Evolutionary conservation across 2,797 vertebrate species (phyloP), one percentile per base, ranked within the genome.

Genomic region (Anabacerthia variegaticeps): DNA sequence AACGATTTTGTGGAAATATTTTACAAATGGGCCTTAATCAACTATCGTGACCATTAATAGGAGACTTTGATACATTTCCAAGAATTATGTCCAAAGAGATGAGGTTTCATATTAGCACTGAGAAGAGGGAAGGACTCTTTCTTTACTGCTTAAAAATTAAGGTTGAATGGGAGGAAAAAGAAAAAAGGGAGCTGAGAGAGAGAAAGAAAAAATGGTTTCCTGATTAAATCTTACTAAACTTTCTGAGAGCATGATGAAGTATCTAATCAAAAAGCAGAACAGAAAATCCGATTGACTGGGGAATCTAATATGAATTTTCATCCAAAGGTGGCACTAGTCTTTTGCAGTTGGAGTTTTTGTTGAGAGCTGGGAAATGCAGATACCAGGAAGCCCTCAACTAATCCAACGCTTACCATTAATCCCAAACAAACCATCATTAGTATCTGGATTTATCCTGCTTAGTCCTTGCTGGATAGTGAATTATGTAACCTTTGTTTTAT

Each of bases 371-470:
- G 95, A 94, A 95, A 85, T 28, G 30, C 81, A 95, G 34, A 93
- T 67, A 73, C 72, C 74, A 91, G 89, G 85, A 95, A 94, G 83
- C 77, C 72, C 39, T 87, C 66, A 71, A 88, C 95, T 97, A 97
- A 98, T 97, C 97, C 95, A 95, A 94, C 6, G 93, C 95, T 96
- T 97, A 93, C 78, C 81, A 90, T 95, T 97, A 98, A 98, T 98
- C 97, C 96, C 87, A 92, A 83, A 85, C 85, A 97, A 97, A 96
- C 96, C 96, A 97, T 98, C 96, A 96, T 96, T 95, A 96, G 96
- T 96, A 93, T 96, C 96, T 95, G 91, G 87, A 93, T 79, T 98
- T 97, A 97, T 96, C 97, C 96, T 92, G 82, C 94, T 97, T 97
- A 95, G 81, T 94, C 81, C 5, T 20, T 93, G 79, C 93, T 86